Conservation (phyloP, 2,113 vertebrate genomes). For the Acrocephalus arundinaceus region DNA sequence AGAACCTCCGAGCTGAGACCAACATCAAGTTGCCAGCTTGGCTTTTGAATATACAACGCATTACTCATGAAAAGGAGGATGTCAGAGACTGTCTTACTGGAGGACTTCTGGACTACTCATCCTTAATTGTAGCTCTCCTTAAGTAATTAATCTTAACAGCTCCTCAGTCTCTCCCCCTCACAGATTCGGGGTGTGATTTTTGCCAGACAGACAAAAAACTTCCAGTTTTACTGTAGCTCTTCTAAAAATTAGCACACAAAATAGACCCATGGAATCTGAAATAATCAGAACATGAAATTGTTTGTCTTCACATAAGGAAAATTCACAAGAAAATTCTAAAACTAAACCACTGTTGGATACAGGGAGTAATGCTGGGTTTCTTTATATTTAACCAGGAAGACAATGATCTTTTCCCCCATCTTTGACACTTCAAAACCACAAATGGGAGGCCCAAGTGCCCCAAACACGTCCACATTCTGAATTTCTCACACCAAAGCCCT, state of each 20-base stretch:
- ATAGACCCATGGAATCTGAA: not conserved
- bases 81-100: not conserved
- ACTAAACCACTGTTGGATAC: not conserved
- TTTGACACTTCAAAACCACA: not conserved
- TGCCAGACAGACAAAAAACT: not conserved
- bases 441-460: not conserved
- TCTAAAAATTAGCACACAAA: not conserved
- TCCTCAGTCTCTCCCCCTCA: not conserved
- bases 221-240: not conserved
- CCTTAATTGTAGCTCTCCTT: constrained; percentile 41
- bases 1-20: not conserved
- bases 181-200: not conserved
- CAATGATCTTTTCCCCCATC: not conserved
- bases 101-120: constrained; percentile 48
- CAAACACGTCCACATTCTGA: not conserved
- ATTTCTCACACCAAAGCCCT: not conserved
- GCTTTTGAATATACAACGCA: not conserved
- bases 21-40: not conserved
- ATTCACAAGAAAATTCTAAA: not conserved
- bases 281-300: not conserved
- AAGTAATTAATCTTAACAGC: constrained; percentile 31
- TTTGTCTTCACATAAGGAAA: not conserved
- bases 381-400: not conserved
- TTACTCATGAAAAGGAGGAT: constrained; percentile 27
- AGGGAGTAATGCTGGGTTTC: not conserved